phyloP scores from a whole-genome alignment of 2,888 invertebrate genomes.

The Tachina fera region DNA sequence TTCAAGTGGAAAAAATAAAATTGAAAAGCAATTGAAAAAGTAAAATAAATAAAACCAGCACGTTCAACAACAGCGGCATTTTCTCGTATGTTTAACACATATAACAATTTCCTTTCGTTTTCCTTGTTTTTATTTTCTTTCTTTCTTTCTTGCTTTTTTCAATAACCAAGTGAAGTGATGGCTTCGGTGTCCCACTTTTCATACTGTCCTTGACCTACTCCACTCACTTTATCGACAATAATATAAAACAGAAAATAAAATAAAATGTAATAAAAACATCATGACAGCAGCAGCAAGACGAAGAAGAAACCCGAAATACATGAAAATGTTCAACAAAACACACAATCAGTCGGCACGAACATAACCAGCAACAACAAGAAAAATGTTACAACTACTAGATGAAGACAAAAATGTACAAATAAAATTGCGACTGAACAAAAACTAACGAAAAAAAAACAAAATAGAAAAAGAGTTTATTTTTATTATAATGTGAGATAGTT shows the following conservation, averaged over 20 bases:
- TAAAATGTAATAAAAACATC: conserved; percentile 34
- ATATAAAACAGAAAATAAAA: conserved; percentile 8
- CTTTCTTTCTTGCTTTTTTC: background rate
- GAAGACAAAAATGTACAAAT: conserved; percentile 18
- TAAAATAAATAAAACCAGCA: conserved; percentile 8
- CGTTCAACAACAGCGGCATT: conserved; percentile 40
- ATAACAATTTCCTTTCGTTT: conserved; percentile 48
- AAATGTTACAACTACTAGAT: conserved; percentile 50
- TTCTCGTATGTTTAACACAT: background rate
- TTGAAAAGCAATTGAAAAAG: conserved; percentile 54
- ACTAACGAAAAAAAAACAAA: conserved; percentile 1
- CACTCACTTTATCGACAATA: conserved; percentile 78
- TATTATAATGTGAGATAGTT: conserved; percentile 9
- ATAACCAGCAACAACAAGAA: conserved; percentile 51
- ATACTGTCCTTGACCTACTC: conserved; percentile 83
- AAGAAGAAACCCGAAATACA: conserved; percentile 50
- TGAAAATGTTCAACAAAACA: conserved; percentile 1
- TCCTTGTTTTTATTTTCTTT: conserved; percentile 14
- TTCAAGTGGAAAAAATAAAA: conserved; percentile 29
- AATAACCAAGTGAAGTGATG: conserved; percentile 66
- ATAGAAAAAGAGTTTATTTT: conserved; percentile 53
- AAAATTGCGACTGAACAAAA: conserved; percentile 14
- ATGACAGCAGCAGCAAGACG: conserved; percentile 48
- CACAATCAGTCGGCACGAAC: conserved; percentile 1
- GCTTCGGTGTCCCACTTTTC: conserved; percentile 81